Evolutionary conservation across 2,888 invertebrate species (phyloP).

Genomic region (Trichacis sp.): DNA sequence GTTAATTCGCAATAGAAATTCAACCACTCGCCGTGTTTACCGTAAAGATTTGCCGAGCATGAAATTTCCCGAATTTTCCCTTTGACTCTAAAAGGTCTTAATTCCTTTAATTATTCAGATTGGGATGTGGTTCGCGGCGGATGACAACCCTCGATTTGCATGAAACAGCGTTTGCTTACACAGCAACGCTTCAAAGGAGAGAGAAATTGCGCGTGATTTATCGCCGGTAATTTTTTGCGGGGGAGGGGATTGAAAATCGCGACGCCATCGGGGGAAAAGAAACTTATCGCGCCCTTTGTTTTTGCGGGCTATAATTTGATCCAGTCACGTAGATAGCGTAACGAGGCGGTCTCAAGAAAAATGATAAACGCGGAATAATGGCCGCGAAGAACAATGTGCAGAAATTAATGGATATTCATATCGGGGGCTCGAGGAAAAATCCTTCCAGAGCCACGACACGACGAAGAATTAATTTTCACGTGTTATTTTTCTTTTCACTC

Average conservation of each 20-base stretch:
- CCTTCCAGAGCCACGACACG: conserved; percentile 19
- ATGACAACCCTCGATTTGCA: conserved; percentile 4
- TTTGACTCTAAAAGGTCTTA: not conserved
- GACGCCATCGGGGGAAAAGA: conserved; percentile 14
- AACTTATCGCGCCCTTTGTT: conserved; percentile 22
- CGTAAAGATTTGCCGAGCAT: not conserved
- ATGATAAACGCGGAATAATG: conserved; percentile 44
- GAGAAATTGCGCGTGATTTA: conserved; percentile 18
- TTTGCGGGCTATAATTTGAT: conserved; percentile 35
- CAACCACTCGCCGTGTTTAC: not conserved
- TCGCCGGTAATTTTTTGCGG: conserved; percentile 17
- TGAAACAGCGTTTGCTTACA: conserved; percentile 5
- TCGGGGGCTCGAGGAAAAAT: conserved; percentile 11
- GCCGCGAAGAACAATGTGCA: conserved; percentile 32
- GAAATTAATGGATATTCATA: conserved; percentile 36
- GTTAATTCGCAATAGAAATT: no score
- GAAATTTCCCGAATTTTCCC: conserved; percentile 2
- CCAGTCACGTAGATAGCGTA: conserved; percentile 36
- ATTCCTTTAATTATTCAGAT: conserved; percentile 1
- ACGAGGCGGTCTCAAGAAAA: conserved; percentile 41
- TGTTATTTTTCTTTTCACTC: no score
- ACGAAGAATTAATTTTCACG: conserved; percentile 22
- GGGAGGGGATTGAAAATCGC: conserved; percentile 32
- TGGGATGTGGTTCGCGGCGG: not conserved
- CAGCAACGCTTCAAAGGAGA: conserved; percentile 4